Evolutionary conservation across 1,140 invertebrate genomes (phyloP), one percentile per base, ranked within the genome.

Genomic region (Lasioglossum albipes): DNA sequence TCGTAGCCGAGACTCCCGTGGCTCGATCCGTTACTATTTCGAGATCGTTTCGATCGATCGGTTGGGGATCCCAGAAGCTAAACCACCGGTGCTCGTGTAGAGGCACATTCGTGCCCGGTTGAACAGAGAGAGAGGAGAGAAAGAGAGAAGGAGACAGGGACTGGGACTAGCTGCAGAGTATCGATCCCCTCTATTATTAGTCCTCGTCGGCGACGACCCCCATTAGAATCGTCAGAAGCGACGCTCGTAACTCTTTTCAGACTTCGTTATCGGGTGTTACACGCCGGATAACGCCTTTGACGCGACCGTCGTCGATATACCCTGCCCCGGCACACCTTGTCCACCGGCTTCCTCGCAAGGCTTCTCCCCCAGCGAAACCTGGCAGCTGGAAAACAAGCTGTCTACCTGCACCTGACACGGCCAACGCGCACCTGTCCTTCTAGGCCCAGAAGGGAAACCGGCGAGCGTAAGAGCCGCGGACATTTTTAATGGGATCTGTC

Each of bases 131-230:
- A 57, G 52, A 12, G 36, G 45, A 13, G 45, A 49, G 45, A 49
- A 12, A 45, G 45, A 45, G 36, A 27, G 78, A 54, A 79, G 57
- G 27, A 45, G 65, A 68, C 22, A 66, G 70, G 54, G 83, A 82
- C 80, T 76, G 82, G 81, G 68, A 74, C 79, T 82, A 82, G 69
- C 79, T n/a, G 81, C 62, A 69, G 16, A 20, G 70, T 90, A 91
- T 91, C 84, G 90, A 91, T 90, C 88, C 85, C 84, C 79, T 82
- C 90, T 91, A 91, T 91, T 91, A 91, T 91, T 91, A 90, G 89
- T 88, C 72, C 62, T 41, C 81, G 79, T 79, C 81, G 81, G 75
- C 88, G 84, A 85, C 84, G 84, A 85, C 84, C 86, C 84, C 87
- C 88, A 87, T 88, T 90, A 87, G 81, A 89, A 87, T 86, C 74